Evolutionary conservation across 2,888 invertebrate genomes (phyloP).

Genomic region (Idaea dimidiata): DNA sequence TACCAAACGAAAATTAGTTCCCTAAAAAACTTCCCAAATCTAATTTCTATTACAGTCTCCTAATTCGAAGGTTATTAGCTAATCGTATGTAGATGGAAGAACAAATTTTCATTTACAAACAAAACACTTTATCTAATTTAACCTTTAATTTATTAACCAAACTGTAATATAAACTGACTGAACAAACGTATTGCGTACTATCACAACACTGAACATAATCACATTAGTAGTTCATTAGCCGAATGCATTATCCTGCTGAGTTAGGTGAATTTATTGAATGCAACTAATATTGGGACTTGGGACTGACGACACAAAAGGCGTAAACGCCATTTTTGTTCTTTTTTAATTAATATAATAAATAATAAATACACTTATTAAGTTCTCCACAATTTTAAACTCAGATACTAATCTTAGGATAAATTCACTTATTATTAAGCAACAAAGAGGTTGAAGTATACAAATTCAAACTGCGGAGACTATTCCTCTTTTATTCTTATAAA

Average conservation of each 20-base stretch:
- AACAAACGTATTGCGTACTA: conserved; percentile 29
- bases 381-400: neutral
- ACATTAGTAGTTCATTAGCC: conserved; percentile 33
- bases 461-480: too few relatives aligned
- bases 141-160: neutral
- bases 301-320: neutral
- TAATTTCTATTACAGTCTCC: neutral
- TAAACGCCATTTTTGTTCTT: neutral
- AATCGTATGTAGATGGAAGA: neutral
- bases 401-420: too few relatives aligned
- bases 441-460: too few relatives aligned
- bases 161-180: conserved; percentile 9
- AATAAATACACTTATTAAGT: too few relatives aligned
- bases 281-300: conserved; percentile 7
- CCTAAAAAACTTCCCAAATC: neutral
- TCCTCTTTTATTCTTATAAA: too few relatives aligned
- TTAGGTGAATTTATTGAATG: conserved; percentile 31
- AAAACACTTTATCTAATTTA: neutral
- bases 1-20: neutral
- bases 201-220: conserved; percentile 29
- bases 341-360: neutral
- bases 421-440: too few relatives aligned
- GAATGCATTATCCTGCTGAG: conserved; percentile 30
- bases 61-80: neutral
- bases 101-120: neutral